Evolutionary conservation across 2,113 vertebrate species (phyloP), one percentile per base, ranked within the genome.

Genomic region (Planiliza haematocheilus): DNA sequence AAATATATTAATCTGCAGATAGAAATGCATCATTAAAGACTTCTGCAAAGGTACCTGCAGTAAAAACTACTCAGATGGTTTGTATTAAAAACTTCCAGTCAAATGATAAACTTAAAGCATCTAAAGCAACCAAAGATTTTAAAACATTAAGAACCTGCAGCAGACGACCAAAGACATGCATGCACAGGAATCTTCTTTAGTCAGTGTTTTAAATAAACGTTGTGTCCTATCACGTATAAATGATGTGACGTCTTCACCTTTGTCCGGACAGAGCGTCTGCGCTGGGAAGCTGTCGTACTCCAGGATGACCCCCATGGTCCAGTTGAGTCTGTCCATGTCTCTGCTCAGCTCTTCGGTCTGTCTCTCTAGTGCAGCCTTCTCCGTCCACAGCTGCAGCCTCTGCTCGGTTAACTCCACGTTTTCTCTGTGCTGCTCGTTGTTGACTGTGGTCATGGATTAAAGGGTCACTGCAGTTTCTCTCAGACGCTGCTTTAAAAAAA

Each of bases 301-400:
- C 37, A 87, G 8, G 48, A 88, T 83, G 42, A 55, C 60, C 0
- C 38, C 34, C 0, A 89, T 3, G 49, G 87, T 89, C 85, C 87
- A 85, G 74, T 74, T 83, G 59, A 91, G 79, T 13, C 8, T 7
- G 14, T 86, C 74, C 8, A 7, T 70, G 17, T 64, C 67, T 65
- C 63, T 58, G 69, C 7, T 64, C 70, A 86, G 81, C 18, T 81
- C 59, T 1, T 50, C 7, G 0, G 38, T 52, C 34, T 0, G 30
- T 1, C 24, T 65, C 70, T 58, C 8, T 5, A 83, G 55, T 2
- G 55, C 16, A 0, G 2, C 10, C 21, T 11, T 68, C 66, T 77
- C 61, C 5, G 30, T 17, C 4, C 1, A 0, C 74, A 86, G 70
- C 62, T 55, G 69, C 55, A 10, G 37, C 8, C 30, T 78, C 55